Evolutionary conservation across 2,113 vertebrate genomes (phyloP).

Genomic region (Sorex fumeus): DNA sequence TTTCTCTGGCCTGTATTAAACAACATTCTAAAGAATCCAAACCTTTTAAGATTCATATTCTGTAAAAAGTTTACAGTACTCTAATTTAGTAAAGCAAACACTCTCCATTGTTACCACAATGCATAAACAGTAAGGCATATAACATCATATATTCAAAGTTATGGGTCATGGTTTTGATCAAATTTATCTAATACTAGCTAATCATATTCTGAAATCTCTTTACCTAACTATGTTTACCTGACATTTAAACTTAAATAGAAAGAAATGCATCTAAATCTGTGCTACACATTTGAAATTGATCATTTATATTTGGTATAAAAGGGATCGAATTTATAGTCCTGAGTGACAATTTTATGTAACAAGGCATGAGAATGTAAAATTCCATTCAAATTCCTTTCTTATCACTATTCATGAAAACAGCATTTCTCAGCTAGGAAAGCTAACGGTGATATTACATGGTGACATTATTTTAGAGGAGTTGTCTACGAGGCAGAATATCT

Average conservation of each 20-base stretch:
- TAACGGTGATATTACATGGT: constrained; percentile 85
- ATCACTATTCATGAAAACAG: constrained; percentile 86
- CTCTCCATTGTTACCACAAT: constrained; percentile 18
- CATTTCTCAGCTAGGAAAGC: constrained; percentile 83
- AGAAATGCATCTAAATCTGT: constrained; percentile 73
- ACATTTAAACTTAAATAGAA: constrained; percentile 74
- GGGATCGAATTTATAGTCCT: constrained; percentile 80
- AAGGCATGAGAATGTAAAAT: constrained; percentile 84
- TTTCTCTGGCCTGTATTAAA: background rate
- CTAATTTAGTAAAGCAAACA: constrained; percentile 68
- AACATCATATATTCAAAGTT: constrained; percentile 66
- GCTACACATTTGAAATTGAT: constrained; percentile 73
- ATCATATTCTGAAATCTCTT: constrained; percentile 67
- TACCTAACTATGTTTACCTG: constrained; percentile 69
- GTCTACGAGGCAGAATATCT: constrained; percentile 84
- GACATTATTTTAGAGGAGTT: constrained; percentile 84
- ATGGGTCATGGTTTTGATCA: constrained; percentile 64
- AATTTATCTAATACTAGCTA: constrained; percentile 60
- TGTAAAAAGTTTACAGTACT: constrained; percentile 54
- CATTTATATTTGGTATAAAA: constrained; percentile 81
- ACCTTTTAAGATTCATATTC: constrained; percentile 62
- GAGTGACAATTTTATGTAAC: constrained; percentile 84
- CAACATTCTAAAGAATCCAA: constrained; percentile 54
- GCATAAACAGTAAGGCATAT: constrained; percentile 64
- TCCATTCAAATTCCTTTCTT: constrained; percentile 84